phyloP scores from a whole-genome alignment of 2,888 invertebrate genomes.

The Scaptomyza polygonia region DNA sequence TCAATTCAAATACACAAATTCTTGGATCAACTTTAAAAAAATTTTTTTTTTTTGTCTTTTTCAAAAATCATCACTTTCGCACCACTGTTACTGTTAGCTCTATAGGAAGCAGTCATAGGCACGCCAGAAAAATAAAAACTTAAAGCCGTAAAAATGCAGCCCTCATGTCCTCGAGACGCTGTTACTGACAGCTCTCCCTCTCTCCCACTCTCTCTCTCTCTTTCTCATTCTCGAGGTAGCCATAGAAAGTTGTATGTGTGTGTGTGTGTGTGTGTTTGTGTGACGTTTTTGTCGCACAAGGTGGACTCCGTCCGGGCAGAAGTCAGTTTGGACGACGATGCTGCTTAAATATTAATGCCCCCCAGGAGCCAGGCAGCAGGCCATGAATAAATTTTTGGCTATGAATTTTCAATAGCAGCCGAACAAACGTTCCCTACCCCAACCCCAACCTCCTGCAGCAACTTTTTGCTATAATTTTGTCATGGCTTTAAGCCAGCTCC shows the following conservation, averaged over 20 bases:
- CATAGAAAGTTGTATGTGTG: constrained; percentile 66
- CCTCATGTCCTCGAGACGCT: constrained; percentile 70
- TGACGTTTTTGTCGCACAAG: constrained; percentile 45
- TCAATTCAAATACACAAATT: no score
- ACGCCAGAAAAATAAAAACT: constrained; percentile 47
- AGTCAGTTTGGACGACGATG: constrained; percentile 46
- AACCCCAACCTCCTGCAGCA: background rate
- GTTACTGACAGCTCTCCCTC: constrained; percentile 63
- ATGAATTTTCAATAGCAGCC: constrained; percentile 80
- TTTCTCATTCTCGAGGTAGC: constrained; percentile 10
- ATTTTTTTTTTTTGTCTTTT: no score
- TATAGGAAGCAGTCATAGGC: constrained; percentile 7
- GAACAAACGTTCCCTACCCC: constrained; percentile 2
- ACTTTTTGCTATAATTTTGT: constrained; percentile 46
- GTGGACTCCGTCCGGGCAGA: constrained; percentile 61
- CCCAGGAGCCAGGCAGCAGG: constrained; percentile 62
- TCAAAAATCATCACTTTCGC: no score
- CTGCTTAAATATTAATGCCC: constrained; percentile 76
- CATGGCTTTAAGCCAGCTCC: constrained; percentile 52
- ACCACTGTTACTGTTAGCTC: constrained; percentile 1
- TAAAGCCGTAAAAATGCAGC: constrained; percentile 66
- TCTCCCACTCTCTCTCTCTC: background rate
- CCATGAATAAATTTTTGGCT: constrained; percentile 82
- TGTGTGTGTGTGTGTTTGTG: constrained; percentile 58
- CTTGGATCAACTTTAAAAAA: no score